Evolutionary conservation across 2,797 vertebrate genomes (phyloP).

Genomic region (Todus mexicanus): DNA sequence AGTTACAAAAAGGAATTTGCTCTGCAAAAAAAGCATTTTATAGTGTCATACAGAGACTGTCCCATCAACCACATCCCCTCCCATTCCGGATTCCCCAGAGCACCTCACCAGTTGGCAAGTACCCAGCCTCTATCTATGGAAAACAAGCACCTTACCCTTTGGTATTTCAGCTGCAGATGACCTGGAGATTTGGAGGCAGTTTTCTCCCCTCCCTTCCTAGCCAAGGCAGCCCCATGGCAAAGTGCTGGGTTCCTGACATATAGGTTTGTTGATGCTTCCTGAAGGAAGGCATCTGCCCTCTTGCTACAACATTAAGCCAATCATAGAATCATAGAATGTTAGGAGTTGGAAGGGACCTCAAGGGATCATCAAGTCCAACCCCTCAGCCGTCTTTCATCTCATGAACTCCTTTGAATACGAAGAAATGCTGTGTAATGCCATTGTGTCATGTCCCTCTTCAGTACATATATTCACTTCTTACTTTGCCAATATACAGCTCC

Average conservation of each 20-base stretch:
- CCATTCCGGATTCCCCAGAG: not conserved
- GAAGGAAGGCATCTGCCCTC: not conserved
- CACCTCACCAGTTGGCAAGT: fast-evolving
- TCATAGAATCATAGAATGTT: too few species aligned
- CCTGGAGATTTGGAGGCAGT: not conserved
- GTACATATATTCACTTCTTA: not conserved
- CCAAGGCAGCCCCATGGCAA: fast-evolving
- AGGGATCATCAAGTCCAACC: too few species aligned
- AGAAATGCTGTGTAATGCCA: not conserved
- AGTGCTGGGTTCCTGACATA: not conserved
- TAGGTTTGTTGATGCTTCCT: not conserved
- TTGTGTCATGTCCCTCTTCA: not conserved
- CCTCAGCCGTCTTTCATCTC: not conserved
- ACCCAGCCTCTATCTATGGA: not conserved
- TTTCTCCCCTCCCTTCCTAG: not conserved
- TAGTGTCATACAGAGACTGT: not conserved
- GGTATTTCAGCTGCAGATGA: not conserved
- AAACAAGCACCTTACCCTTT: not conserved
- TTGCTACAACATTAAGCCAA: not conserved
- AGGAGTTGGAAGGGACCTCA: too few species aligned
- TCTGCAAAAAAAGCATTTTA: not conserved
- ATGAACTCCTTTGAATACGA: not conserved
- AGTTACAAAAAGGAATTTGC: not conserved
- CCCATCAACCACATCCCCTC: not conserved
- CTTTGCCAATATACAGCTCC: not conserved